These are phyloP conservation scores for Mycteria americana DNA, from an alignment of 2,797 vertebrate genomes.

Conservation along the genomic window DNA sequence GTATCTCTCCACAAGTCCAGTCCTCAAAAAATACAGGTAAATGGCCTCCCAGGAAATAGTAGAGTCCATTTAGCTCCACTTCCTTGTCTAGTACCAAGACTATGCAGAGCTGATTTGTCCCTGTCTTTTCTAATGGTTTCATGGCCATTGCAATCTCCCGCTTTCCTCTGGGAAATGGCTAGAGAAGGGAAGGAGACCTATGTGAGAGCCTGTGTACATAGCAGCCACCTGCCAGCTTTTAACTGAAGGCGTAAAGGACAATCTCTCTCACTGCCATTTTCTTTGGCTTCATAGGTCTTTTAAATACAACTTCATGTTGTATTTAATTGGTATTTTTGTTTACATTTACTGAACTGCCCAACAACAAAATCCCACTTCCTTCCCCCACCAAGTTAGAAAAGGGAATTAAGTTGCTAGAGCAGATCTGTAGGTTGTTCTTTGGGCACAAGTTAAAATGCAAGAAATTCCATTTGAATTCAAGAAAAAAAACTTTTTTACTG, in stretches of 20 bases:
- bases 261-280: not conserved
- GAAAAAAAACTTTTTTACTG: not conserved
- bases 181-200: not conserved
- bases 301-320: not conserved
- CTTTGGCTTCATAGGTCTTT: not conserved
- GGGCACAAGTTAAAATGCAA: not conserved
- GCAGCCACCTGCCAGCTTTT: not conserved
- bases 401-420: not conserved
- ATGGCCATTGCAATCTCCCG: not conserved
- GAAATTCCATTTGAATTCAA: not conserved
- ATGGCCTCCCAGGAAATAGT: not conserved
- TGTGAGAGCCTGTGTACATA: rapidly evolving
- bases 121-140: not conserved
- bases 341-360: not conserved
- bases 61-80: not conserved
- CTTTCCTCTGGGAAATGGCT: not conserved
- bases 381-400: not conserved
- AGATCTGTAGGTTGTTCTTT: not conserved
- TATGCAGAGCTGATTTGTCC: not conserved
- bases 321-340: not conserved
- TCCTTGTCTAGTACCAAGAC: not conserved
- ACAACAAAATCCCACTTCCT: not conserved
- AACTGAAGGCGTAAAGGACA: not conserved
- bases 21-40: not conserved
- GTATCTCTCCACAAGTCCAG: not conserved